phyloP scores from a whole-genome alignment of 2,888 invertebrate genomes.

The Epinotia ramella region DNA sequence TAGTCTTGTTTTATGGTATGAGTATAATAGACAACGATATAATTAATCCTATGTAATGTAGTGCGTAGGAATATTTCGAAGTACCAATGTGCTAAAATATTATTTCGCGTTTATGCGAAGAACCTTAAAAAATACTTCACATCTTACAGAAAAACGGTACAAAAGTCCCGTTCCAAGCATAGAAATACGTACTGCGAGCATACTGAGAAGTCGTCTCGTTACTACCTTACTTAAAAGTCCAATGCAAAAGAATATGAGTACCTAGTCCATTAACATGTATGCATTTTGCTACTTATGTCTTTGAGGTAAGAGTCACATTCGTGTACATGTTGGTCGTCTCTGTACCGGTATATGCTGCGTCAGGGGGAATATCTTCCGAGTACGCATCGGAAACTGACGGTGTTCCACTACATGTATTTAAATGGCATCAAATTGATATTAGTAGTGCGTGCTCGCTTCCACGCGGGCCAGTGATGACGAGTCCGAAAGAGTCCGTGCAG shows the following conservation, averaged over 20 bases:
- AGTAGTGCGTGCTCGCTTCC: not conserved
- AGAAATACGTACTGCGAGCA: not conserved
- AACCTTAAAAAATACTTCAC: too few relatives aligned
- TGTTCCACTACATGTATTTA: not conserved
- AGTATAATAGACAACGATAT: too few relatives aligned
- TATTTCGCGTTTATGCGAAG: too few relatives aligned
- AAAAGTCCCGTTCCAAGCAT: not conserved
- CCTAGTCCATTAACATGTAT: not conserved
- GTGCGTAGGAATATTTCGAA: too few relatives aligned
- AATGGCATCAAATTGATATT: not conserved
- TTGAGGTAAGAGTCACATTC: not conserved
- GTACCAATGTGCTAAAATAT: too few relatives aligned
- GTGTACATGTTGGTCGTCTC: not conserved
- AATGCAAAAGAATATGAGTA: not conserved
- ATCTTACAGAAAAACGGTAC: not conserved
- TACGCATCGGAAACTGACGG: conserved; percentile 2
- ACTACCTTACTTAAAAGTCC: not conserved
- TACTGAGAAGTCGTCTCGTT: not conserved
- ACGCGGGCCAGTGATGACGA: not conserved
- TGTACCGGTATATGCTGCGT: not conserved
- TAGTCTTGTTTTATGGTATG: too few relatives aligned
- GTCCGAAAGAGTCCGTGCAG: not conserved
- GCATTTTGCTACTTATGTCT: not conserved
- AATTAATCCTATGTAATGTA: too few relatives aligned
- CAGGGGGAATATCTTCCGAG: conserved; percentile 1